phyloP scores from a whole-genome alignment of 2,797 vertebrate species.

The Rhabdomys pumilio region DNA sequence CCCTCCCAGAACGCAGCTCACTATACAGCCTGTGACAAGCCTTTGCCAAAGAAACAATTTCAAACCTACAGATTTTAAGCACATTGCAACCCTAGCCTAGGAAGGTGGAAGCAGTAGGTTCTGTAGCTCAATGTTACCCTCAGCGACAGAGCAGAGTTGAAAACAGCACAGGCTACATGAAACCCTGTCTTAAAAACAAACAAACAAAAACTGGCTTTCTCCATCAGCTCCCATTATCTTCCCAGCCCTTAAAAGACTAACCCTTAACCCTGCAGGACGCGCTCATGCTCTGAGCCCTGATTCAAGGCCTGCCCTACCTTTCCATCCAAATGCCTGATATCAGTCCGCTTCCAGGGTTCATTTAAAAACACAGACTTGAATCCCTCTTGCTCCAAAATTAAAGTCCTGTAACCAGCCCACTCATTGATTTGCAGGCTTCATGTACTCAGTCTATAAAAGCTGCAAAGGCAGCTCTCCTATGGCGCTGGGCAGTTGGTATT shows the following conservation, averaged over 20 bases:
- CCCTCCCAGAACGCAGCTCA: neutral
- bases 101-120: neutral
- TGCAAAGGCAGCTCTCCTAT: neutral
- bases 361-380: conserved; percentile 9
- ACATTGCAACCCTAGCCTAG: neutral
- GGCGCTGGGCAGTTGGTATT: neutral
- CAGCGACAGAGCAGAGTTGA: neutral
- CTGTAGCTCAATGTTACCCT: neutral
- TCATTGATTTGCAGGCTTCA: neutral
- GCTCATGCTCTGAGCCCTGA: neutral
- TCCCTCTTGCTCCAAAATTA: neutral
- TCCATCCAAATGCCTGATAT: neutral
- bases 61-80: neutral
- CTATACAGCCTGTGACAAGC: neutral
- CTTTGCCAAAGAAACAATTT: neutral
- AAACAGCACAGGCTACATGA: neutral
- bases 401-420: neutral
- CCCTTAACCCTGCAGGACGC: neutral
- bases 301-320: neutral
- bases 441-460: neutral
- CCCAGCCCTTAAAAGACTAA: neutral
- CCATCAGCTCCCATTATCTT: neutral
- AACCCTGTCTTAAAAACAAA: neutral
- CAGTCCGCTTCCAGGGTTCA: neutral
- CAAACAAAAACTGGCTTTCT: neutral